Evolutionary conservation across 1,140 invertebrate genomes (phyloP), one percentile per base, ranked within the genome.

Genomic region (Venustaconcha ellipsiformis): DNA sequence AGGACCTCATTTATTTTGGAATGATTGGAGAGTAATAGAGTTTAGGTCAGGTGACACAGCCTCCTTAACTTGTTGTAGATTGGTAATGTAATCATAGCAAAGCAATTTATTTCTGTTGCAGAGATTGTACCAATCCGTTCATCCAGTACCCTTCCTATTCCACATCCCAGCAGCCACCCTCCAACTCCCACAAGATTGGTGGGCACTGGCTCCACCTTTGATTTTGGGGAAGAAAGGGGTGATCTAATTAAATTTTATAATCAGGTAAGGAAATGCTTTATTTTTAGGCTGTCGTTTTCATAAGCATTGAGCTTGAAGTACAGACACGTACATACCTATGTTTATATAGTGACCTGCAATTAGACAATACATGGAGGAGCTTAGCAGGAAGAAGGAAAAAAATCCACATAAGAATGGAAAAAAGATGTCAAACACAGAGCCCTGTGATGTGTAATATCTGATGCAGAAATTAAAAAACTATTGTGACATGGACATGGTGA

Each of bases 221-320:
- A 93, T 68, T 91, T 92, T 70, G 93, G 93, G 73, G 87, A 89
- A 37, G 86, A 90, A 80, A 91, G 95, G 76, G 95, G 95, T 12
- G 96, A 98, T 91, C 92, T 99, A 67, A 99, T 99, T 65, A 93
- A 94, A 85, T 99, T 99, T 87, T 99, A 99, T 87, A 99, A 99
- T 87, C 93, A 92, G 68, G 90, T 91, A 76, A 80, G 81, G 81
- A 37, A 66, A 11, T 23, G 8, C 17, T 66, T 23, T 66, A 12
- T 30, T 17, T 23, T 17, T 17, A 12, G 0, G n/a, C 11, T 20
- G 26, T 20, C 26, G 4, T 66, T 15, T 59, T 15, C 18, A 68
- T 68, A 56, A 14, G 18, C 14, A 66, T n/a, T 15, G 6, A 18
- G 26, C 17, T 18, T 66, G 64, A 66, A 13, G 37, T 14, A 15